phyloP scores from a whole-genome alignment of 2,888 invertebrate species.

The Nezara viridula region DNA sequence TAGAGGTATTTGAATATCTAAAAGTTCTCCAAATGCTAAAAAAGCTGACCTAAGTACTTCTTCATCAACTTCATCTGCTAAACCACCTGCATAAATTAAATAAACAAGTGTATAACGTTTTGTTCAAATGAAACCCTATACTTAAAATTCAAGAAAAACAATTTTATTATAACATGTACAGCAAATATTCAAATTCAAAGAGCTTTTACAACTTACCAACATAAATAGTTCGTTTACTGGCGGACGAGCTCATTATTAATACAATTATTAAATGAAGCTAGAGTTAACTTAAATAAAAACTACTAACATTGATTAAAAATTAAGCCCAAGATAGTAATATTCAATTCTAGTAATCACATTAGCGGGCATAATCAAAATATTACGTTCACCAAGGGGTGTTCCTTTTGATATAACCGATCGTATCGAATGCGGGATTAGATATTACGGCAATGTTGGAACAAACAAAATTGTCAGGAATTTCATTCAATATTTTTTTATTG shows the following conservation, averaged over 20 bases:
- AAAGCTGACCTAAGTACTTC: constrained; percentile 96
- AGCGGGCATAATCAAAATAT: constrained; percentile 8
- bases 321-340: background rate
- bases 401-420: too few species aligned
- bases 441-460: too few species aligned
- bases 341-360: background rate
- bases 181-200: background rate
- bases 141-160: background rate
- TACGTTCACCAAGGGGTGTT: too few species aligned
- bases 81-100: constrained; percentile 73
- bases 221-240: constrained; percentile 81
- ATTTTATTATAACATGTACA: background rate
- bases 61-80: constrained; percentile 96
- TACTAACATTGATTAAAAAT: background rate
- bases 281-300: background rate
- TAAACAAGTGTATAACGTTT: background rate
- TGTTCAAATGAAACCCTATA: background rate
- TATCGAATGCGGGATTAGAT: too few species aligned
- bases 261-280: background rate
- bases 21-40: constrained; percentile 97
- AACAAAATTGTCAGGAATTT: too few species aligned
- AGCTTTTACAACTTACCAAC: constrained; percentile 72
- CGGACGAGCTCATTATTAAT: constrained; percentile 26
- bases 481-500: too few species aligned
- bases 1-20: constrained; percentile 97